Evolutionary conservation across 1,140 invertebrate species (phyloP).

Genomic region (Drosophila sechellia): DNA sequence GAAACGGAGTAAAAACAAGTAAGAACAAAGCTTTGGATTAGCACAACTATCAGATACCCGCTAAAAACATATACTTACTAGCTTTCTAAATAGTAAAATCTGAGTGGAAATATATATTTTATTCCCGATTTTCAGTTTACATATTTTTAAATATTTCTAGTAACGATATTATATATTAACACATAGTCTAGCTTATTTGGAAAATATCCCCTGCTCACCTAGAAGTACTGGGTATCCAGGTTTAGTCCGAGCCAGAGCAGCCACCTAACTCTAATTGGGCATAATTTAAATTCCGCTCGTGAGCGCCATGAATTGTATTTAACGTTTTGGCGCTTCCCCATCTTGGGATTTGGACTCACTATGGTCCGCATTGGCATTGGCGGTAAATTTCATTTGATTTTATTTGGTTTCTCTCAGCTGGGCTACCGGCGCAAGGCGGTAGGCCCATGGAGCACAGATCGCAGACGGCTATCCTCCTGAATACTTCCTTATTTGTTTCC

Average conservation of each 20-base stretch:
- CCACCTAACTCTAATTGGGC: constrained; percentile 82
- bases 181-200: too few species aligned
- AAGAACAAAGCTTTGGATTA: neutral
- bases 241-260: constrained; percentile 41
- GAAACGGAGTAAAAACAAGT: constrained; percentile 14
- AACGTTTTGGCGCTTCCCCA: constrained; percentile 82
- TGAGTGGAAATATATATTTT: too few species aligned
- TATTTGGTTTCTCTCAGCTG: constrained; percentile 57
- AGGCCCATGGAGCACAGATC: constrained; percentile 39
- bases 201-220: neutral
- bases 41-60: constrained; percentile 17
- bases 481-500: constrained; percentile 76
- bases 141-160: too few species aligned
- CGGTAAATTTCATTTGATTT: constrained; percentile 82
- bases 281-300: constrained; percentile 83
- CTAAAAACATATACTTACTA: too few species aligned
- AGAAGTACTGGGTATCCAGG: neutral
- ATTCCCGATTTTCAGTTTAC: too few species aligned
- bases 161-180: too few species aligned
- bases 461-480: constrained; percentile 49
- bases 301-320: constrained; percentile 82
- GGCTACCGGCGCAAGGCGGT: constrained; percentile 29
- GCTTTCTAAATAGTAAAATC: too few species aligned
- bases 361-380: constrained; percentile 24
- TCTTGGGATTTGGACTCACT: constrained; percentile 53